Conservation (phyloP, 2,797 vertebrate species). For the Tapera naevia region DNA sequence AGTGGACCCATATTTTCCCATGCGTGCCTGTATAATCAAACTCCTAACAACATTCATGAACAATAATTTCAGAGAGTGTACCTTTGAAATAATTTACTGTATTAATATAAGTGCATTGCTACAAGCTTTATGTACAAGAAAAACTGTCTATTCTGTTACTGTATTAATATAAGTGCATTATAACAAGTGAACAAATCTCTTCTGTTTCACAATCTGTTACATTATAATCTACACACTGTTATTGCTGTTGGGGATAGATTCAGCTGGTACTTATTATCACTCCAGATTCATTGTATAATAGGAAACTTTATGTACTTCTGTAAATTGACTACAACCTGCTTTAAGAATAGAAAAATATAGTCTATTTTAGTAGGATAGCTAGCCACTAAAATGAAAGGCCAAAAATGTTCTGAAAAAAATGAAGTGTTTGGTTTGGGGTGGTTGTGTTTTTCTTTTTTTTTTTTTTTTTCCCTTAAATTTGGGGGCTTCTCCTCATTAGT, state of each 20-base stretch:
- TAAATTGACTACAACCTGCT: not conserved
- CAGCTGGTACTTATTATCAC: conserved; percentile 62
- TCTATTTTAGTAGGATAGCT: not conserved
- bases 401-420: not conserved
- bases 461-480: not conserved
- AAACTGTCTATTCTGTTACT: not conserved
- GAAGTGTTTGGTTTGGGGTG: not conserved
- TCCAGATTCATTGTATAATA: conserved; percentile 23
- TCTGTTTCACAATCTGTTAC: conserved; percentile 58
- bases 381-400: not conserved
- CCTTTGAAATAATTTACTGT: not conserved
- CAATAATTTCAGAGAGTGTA: not conserved
- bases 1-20: not conserved
- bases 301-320: not conserved
- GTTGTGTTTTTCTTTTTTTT: not conserved
- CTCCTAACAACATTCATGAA: not conserved
- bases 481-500: not conserved
- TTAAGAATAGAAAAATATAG: not conserved
- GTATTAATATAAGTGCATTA: conserved; percentile 30
- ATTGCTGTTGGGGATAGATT: conserved; percentile 51
- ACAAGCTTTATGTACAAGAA: not conserved
- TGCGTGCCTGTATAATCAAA: not conserved
- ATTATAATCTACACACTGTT: conserved; percentile 32
- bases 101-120: not conserved
- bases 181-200: conserved; percentile 10